Conservation (phyloP, 2,113 vertebrate genomes). For the Poicephalus gulielmi region DNA sequence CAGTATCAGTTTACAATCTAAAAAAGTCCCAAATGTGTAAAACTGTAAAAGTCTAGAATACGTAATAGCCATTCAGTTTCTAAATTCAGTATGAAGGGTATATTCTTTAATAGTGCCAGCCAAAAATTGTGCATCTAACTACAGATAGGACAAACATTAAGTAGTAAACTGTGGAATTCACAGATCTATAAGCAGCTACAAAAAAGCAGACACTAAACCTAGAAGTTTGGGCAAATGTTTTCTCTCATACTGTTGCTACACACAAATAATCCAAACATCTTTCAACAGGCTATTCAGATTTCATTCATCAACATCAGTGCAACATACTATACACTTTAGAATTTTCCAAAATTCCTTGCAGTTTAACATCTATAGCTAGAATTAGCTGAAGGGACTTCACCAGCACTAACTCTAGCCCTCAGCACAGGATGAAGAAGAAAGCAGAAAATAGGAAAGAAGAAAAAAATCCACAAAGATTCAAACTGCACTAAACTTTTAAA, state of each 20-base stretch:
- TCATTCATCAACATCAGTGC: not conserved
- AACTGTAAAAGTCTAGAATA: constrained; percentile 34
- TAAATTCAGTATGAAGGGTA: constrained; percentile 67
- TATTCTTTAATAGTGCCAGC: constrained; percentile 10
- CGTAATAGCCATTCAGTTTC: constrained; percentile 57
- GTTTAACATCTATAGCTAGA: constrained; percentile 1
- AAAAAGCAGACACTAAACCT: constrained; percentile 45
- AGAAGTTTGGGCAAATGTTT: constrained; percentile 26
- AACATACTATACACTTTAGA: not conserved
- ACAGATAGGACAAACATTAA: constrained; percentile 19
- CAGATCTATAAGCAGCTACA: constrained; percentile 54
- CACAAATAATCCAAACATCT: not conserved
- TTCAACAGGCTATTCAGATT: not conserved
- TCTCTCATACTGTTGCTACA: not conserved
- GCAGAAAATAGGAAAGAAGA: not conserved
- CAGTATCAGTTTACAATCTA: constrained; percentile 65
- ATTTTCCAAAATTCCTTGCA: constrained; percentile 13
- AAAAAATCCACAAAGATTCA: not conserved
- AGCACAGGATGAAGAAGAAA: not conserved
- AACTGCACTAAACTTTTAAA: not conserved
- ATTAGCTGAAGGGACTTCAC: not conserved
- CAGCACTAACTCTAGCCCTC: not conserved
- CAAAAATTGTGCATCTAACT: constrained; percentile 61
- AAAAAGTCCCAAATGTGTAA: constrained; percentile 65
- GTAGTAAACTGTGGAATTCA: constrained; percentile 55